A percentile compares a stretch with the other conserved stretches of the same genome.
These are phyloP conservation scores for Eubasilissa splendida DNA, from an alignment of 2,888 invertebrate species.

Conservation along the genomic window DNA sequence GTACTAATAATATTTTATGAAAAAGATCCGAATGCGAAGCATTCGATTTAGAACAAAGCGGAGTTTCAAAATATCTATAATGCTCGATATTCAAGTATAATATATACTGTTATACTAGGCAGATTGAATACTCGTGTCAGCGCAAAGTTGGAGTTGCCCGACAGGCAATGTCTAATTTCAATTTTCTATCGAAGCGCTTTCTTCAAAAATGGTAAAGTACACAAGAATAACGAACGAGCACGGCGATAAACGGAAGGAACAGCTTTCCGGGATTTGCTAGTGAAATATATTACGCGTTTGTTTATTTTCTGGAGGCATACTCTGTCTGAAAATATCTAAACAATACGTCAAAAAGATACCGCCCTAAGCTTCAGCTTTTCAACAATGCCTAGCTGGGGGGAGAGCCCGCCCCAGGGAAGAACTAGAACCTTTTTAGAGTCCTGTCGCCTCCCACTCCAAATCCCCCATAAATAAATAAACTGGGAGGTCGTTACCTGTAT, in stretches of 20 bases:
- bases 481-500: constrained; percentile 33
- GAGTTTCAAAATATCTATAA: no score
- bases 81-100: no score
- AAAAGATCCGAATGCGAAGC: no score
- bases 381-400: constrained; percentile 11
- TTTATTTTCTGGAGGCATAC: constrained; percentile 28
- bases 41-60: no score
- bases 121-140: no score
- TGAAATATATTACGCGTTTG: constrained; percentile 38
- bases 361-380: constrained; percentile 32
- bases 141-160: background rate
- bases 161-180: constrained; percentile 19
- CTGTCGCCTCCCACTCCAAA: background rate
- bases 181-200: constrained; percentile 6
- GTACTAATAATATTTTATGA: no score
- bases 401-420: background rate
- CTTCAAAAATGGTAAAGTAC: constrained; percentile 13
- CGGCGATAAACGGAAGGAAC: constrained; percentile 35
- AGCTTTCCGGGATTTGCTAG: constrained; percentile 34
- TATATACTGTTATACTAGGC: no score
- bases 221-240: constrained; percentile 1
- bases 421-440: background rate
- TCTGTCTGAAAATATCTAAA: constrained; percentile 27
- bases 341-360: constrained; percentile 41
- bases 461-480: constrained; percentile 29